These are phyloP conservation scores for Muscidifurax raptorellus DNA, from an alignment of 1,140 invertebrate genomes.

Conservation along the genomic window DNA sequence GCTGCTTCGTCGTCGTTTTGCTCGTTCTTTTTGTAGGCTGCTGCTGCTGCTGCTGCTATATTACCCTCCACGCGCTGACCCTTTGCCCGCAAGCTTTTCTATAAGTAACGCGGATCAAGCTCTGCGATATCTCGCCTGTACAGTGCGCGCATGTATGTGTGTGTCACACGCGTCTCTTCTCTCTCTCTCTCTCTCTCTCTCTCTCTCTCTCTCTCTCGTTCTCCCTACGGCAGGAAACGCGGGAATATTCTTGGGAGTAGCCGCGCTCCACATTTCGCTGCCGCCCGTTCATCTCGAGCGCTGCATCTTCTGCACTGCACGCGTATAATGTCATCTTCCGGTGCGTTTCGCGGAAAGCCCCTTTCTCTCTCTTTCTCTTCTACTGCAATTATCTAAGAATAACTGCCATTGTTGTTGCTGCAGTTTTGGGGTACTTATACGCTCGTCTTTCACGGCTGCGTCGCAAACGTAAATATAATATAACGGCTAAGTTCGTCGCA, in stretches of 20 bases:
- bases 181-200: not conserved
- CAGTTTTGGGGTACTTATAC: too few relatives aligned
- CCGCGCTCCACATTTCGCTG: conserved; percentile 28
- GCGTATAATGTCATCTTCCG: conserved; percentile 42
- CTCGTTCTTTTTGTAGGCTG: not conserved
- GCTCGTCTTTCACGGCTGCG: too few relatives aligned
- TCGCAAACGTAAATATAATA: too few relatives aligned
- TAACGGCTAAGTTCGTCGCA: too few relatives aligned
- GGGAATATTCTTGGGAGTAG: conserved; percentile 38
- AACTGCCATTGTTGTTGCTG: not conserved
- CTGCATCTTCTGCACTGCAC: not conserved
- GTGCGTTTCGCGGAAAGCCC: conserved; percentile 37
- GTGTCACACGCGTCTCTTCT: not conserved
- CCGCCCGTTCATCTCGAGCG: conserved; percentile 14
- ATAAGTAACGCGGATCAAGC: conserved; percentile 39
- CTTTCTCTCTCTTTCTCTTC: too few relatives aligned
- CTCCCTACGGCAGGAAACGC: conserved; percentile 36
- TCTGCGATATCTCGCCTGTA: conserved; percentile 6
- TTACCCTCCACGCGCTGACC: not conserved
- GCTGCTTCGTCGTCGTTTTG: not conserved
- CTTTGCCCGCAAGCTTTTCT: conserved; percentile 17
- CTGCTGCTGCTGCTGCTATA: too few relatives aligned
- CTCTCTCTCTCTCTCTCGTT: not conserved
- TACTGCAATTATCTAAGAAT: not conserved
- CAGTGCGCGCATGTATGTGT: not conserved